These are phyloP conservation scores for Siniperca undulata DNA, from an alignment of 2,797 vertebrate genomes.

Conservation along the genomic window DNA sequence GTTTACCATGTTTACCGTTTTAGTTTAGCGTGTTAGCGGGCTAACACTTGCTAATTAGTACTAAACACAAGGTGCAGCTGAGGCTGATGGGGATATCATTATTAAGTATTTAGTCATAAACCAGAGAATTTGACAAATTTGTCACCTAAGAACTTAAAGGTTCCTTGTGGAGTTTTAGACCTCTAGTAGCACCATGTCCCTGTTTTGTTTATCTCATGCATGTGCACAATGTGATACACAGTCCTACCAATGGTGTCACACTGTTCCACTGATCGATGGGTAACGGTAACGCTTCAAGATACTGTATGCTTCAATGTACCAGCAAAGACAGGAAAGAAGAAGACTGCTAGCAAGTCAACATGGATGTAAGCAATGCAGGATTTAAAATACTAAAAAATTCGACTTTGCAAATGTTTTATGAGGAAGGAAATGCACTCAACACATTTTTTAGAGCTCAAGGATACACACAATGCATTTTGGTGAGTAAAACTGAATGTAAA, in stretches of 20 bases:
- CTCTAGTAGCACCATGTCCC: background rate
- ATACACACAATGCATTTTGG: background rate
- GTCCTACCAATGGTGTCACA: background rate
- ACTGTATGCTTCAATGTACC: background rate
- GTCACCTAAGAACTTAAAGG: background rate
- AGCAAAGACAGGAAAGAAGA: background rate
- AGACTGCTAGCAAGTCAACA: background rate
- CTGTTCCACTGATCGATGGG: background rate
- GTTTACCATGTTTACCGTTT: background rate
- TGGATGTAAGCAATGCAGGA: background rate
- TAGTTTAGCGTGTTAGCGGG: background rate
- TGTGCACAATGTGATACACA: background rate
- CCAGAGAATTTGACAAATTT: background rate
- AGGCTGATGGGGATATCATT: background rate
- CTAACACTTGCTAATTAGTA: background rate
- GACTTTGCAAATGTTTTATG: background rate
- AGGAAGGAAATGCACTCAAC: background rate
- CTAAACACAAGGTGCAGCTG: background rate
- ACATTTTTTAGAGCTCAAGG: background rate
- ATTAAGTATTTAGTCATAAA: background rate
- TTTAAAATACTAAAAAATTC: background rate
- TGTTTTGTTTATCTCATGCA: background rate
- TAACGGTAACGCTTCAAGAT: background rate
- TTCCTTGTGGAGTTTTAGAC: background rate
- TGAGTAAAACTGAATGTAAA: background rate